A percentile compares a stretch with the other conserved stretches of the same genome.
These are phyloP conservation scores for Spisula solida DNA, from an alignment of 2,888 invertebrate genomes.

Conservation along the genomic window DNA sequence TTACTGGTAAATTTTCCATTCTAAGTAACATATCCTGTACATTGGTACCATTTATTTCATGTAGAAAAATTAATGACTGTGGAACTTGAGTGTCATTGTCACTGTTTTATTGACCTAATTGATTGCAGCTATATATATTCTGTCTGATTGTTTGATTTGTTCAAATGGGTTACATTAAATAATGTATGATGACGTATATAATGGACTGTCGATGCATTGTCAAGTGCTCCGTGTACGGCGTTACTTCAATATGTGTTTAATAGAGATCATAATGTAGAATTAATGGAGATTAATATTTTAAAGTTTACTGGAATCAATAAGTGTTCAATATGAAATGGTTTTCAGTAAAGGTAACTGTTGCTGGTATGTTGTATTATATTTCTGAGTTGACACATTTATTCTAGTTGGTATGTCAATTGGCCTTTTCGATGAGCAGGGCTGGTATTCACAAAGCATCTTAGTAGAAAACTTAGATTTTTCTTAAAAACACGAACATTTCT, in stretches of 20 bases:
- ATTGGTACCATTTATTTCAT: too few relatives aligned
- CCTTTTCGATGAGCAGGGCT: too few relatives aligned
- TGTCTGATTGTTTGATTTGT: neutral
- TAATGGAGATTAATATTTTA: neutral
- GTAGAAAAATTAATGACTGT: too few relatives aligned
- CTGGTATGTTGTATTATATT: too few relatives aligned
- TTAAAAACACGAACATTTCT: too few relatives aligned
- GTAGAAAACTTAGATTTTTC: too few relatives aligned
- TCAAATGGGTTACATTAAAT: neutral
- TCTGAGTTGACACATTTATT: neutral
- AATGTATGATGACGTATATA: neutral
- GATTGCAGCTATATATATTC: neutral
- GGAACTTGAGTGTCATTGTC: neutral
- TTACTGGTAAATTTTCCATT: too few relatives aligned
- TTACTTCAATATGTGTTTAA: neutral
- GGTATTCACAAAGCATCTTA: too few relatives aligned
- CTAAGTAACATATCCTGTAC: too few relatives aligned
- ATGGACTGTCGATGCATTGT: neutral
- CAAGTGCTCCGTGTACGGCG: too few relatives aligned
- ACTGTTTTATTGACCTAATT: neutral
- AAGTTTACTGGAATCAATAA: neutral
- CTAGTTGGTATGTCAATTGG: slow-evolving; percentile 1
- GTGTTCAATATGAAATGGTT: neutral
- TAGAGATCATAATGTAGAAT: neutral
- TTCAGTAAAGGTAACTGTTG: neutral